A percentile compares a stretch with the other conserved stretches of the same genome.
Evolutionary conservation across 2,888 invertebrate genomes (phyloP).

Genomic region (Eueremaeus valkanovi): DNA sequence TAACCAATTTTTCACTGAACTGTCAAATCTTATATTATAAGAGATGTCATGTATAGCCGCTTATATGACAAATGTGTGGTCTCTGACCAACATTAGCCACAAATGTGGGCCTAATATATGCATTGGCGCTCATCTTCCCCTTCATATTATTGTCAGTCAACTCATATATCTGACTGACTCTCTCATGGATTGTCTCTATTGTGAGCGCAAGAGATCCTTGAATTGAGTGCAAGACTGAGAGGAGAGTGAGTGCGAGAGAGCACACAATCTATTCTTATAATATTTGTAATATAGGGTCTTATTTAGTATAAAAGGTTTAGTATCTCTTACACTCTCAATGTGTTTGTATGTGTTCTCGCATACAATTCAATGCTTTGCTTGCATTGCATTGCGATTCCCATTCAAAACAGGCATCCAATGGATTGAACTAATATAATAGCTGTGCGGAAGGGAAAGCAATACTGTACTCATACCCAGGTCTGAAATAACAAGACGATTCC

Average conservation of each 20-base stretch:
- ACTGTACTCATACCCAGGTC: background rate
- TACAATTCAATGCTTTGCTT: background rate
- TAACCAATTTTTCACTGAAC: background rate
- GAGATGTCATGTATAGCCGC: background rate
- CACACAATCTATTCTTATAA: background rate
- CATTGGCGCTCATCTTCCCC: background rate
- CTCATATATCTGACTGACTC: background rate
- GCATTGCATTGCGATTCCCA: background rate
- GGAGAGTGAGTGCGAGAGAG: background rate
- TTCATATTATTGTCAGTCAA: background rate
- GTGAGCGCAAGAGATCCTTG: background rate
- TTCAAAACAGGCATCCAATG: background rate
- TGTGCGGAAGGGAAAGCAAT: background rate
- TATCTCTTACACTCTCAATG: too few relatives aligned
- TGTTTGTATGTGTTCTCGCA: too few relatives aligned
- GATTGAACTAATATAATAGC: background rate
- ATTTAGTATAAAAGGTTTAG: background rate
- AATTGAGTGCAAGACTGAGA: too few relatives aligned
- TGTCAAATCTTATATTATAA: background rate
- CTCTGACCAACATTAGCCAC: background rate
- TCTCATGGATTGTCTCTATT: background rate
- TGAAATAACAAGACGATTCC: background rate
- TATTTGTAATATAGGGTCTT: slow-evolving; percentile 6
- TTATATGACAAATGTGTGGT: background rate
- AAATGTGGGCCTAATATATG: background rate